Conservation (phyloP, 2,888 invertebrate species). For the Merodon equestris region DNA sequence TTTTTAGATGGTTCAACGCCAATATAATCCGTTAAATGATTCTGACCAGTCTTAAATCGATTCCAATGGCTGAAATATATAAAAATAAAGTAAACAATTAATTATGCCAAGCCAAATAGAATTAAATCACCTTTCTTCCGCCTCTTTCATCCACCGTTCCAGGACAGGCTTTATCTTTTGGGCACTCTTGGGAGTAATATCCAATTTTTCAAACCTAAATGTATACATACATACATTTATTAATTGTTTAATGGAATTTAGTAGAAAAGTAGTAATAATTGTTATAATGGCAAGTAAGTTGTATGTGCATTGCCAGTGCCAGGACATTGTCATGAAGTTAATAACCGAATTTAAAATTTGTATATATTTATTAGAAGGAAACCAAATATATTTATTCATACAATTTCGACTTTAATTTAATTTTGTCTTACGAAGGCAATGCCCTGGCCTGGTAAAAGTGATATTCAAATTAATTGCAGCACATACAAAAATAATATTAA, state of each 20-base stretch:
- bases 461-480: conserved; percentile 37
- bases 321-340: conserved; percentile 83
- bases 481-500: conserved; percentile 59
- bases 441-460: conserved; percentile 94
- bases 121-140: conserved; percentile 91
- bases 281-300: no score
- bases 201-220: conserved; percentile 97
- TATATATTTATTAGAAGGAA: conserved; percentile 33
- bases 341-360: conserved; percentile 13
- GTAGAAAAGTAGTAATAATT: conserved; percentile 19
- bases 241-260: background rate
- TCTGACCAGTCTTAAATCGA: conserved; percentile 95
- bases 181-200: conserved; percentile 99
- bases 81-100: background rate
- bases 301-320: conserved; percentile 80
- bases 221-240: background rate
- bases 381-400: conserved; percentile 19
- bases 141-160: conserved; percentile 99
- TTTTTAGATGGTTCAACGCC: conserved; percentile 98
- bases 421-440: conserved; percentile 82
- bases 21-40: conserved; percentile 96
- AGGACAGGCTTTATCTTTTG: conserved; percentile 99
- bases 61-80: conserved; percentile 80
- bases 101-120: background rate
- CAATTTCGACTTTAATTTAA: no score